Base-by-base conservation (phyloP, 2,113 vertebrate genomes). In the Urocolius indicus region DNA sequence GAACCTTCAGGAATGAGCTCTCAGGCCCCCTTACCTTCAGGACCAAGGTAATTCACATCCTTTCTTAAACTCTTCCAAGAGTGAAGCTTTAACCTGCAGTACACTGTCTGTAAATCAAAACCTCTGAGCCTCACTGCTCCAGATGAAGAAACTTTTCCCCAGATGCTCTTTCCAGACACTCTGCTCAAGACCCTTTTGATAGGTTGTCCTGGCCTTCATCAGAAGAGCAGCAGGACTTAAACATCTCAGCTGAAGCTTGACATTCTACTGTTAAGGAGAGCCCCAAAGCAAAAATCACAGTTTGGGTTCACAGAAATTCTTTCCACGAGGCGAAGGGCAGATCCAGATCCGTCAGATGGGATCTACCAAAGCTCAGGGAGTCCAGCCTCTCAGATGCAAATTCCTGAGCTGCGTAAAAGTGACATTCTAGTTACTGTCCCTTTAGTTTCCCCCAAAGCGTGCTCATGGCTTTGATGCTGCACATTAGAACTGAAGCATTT, bases 141-240 rank as follows among this genome's bases (percentile, higher is more conserved):
- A 29, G n/a, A 58, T 0, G 2, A 7, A 75, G 6, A 48, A 84
- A 38, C 20, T 8, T 59, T n/a, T 36, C 27, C 57, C 36, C 48
- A 59, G 38, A 26, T 21, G 26, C 9, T 81, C n/a, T 43, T 26
- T 36, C 19, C 32, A 54, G 21, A n/a, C 30, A 45, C 41, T 88
- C 62, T 83, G 45, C n/a, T 86, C 7, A 1, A 76, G 58, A 61
- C 3, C 7, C 38, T 58, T 19, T n/a, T 30, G 41, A 36, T n/a
- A 48, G 78, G 3, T 38, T 32, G 48, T 66, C n/a, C 49, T 49
- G 63, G 34, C 26, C 54, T 27, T 51, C 36, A 61, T 22, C 38
- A n/a, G 34, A 55, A 76, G 14, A 90, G 26, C 36, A 62, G 30
- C 0, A 0, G 0, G 0, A 29, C 30, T 80, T 36, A 11, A 62